Evolutionary conservation across 2,113 vertebrate genomes (phyloP), one percentile per base, ranked within the genome.

Genomic region (Hylia prasina): DNA sequence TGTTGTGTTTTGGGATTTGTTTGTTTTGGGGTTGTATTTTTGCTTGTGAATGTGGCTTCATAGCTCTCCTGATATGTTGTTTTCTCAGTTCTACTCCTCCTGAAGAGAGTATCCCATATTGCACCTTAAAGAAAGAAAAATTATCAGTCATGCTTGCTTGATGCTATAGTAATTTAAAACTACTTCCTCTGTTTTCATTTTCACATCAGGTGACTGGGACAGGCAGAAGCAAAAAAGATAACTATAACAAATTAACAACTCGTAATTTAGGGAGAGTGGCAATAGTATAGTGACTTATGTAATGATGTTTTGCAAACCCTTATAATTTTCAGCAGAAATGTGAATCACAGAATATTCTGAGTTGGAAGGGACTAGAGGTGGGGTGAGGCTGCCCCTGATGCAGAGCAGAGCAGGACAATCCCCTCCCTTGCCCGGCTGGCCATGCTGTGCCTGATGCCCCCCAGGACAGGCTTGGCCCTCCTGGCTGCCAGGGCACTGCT

Each of bases 401-500:
- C 42, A 50, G 57, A 72, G 27, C 51, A 73, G 68, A 50, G 51
- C 0, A 0, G 61, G 53, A 60, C 39, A 60, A 22, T 76, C 30
- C 45, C 11, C 35, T 60, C 25, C 53, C 30, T 60, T 15, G 3
- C 18, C 28, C 0, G 0, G 30, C 9, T 68, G 45, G 4, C 0
- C 1, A 40, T 68, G 45, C n/a, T 75, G 13, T n/a, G 11, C 40
- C 30, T 61, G 47, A 22, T 68, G 20, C 2, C 0, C 13, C 13
- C 16, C 33, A 25, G 51, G 23, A 58, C 39, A 60, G 0, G 0
- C 0, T 9, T 68, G 39, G 9, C 13, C 11, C 24, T 82, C 4
- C 54, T 35, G 47, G 45, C 28, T 68, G 16, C 61, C 20, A 30
- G 39, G n/a, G 20, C 69, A 40, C 60, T 58, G 28, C 60, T 75